Evolutionary conservation across 2,113 vertebrate species (phyloP).

Genomic region (Craseonycteris thonglongyai): DNA sequence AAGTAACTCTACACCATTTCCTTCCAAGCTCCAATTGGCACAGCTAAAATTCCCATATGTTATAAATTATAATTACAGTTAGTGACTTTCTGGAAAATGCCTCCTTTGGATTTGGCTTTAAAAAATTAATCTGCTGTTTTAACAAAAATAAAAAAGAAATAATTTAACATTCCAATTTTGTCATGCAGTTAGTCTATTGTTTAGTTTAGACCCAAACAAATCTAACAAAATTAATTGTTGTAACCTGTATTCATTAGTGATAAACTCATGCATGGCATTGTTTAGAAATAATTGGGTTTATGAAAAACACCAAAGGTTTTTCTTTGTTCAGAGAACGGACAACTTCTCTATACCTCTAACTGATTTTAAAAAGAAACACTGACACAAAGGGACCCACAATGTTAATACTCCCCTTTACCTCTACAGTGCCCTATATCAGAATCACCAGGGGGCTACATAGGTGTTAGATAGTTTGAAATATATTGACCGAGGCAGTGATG

Average conservation of each 20-base stretch:
- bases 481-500: neutral
- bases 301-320: neutral
- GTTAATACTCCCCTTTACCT: neutral
- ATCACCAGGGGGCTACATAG: neutral
- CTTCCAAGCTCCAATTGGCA: constrained; percentile 40
- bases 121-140: constrained; percentile 35
- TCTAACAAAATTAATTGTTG: neutral
- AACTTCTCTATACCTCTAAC: neutral
- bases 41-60: constrained; percentile 23
- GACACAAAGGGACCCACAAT: neutral
- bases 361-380: neutral
- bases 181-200: neutral
- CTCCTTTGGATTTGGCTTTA: constrained; percentile 54
- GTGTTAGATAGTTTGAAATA: neutral
- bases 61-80: neutral
- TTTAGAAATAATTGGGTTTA: neutral
- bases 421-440: neutral
- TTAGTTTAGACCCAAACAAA: neutral
- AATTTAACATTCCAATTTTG: constrained; percentile 22
- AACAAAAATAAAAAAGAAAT: constrained; percentile 1
- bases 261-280: neutral
- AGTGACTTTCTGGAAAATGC: constrained; percentile 54
- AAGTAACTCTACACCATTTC: constrained; percentile 19
- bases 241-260: neutral
- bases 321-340: neutral